phyloP scores from a whole-genome alignment of 2,888 invertebrate species.

The Lycia hirtaria region DNA sequence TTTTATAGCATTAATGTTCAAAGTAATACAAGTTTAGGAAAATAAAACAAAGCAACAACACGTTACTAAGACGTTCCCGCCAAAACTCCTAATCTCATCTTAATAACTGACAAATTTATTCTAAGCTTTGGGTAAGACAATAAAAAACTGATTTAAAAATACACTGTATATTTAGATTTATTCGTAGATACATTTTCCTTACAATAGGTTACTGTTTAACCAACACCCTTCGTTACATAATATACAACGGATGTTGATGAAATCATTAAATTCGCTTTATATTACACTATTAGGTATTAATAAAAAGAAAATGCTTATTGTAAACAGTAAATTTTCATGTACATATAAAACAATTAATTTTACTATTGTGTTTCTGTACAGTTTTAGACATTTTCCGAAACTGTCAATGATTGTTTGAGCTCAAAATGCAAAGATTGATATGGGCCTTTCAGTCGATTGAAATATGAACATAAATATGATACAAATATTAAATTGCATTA shows the following conservation, averaged over 20 bases:
- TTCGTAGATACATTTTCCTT: slow-evolving; percentile 72
- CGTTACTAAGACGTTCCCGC: no score
- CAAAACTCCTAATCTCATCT: no score
- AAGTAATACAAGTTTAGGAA: no score
- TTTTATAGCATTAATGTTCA: no score
- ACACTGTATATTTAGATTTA: slow-evolving; percentile 73
- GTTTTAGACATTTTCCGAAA: no score
- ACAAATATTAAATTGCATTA: slow-evolving; percentile 1
- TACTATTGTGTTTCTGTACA: no score
- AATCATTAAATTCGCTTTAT: slow-evolving; percentile 48
- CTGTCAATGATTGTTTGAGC: background rate
- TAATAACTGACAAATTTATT: background rate
- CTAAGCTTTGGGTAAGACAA: background rate
- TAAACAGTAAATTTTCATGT: slow-evolving; percentile 9
- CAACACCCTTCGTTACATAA: slow-evolving; percentile 78
- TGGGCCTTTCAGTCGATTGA: slow-evolving; percentile 1
- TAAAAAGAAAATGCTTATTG: slow-evolving; percentile 16
- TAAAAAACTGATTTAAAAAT: slow-evolving; percentile 58
- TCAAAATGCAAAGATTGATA: background rate
- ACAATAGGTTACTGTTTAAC: slow-evolving; percentile 79
- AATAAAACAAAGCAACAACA: no score
- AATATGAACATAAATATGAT: background rate
- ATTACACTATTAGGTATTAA: slow-evolving; percentile 33
- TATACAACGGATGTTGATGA: slow-evolving; percentile 73
- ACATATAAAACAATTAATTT: no score